Percentiles rank a stretch among this genome's conserved stretches.
These are phyloP conservation scores for Radopholus similis DNA, from an alignment of 1,140 invertebrate species.

Conservation along the genomic window DNA sequence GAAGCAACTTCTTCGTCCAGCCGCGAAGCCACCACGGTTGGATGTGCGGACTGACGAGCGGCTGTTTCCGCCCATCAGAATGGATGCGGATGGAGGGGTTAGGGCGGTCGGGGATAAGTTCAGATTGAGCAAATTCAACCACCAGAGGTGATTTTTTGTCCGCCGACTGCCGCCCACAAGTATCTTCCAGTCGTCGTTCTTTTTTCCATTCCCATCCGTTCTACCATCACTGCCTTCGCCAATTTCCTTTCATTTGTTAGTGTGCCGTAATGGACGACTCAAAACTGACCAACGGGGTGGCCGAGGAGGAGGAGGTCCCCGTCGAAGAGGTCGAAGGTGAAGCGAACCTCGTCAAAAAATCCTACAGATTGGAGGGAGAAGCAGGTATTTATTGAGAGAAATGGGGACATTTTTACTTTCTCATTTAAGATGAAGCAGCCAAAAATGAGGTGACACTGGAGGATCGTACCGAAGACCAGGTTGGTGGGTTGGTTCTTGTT, in stretches of 20 bases:
- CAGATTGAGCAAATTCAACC: no score
- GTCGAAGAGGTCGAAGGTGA: neutral
- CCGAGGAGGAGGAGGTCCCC: neutral
- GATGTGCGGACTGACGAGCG: no score
- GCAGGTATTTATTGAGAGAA: no score
- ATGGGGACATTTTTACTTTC: neutral
- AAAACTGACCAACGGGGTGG: conserved; percentile 6
- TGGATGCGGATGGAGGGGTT: no score
- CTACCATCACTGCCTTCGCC: neutral
- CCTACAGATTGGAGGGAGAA: neutral
- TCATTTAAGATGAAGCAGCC: neutral
- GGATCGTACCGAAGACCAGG: conserved; percentile 25
- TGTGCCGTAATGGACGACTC: no score
- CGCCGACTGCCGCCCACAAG: no score
- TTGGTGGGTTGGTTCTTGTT: no score
- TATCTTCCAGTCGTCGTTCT: no score
- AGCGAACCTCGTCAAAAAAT: neutral
- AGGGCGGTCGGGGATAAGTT: no score
- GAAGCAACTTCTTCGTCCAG: no score
- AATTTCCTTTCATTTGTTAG: neutral
- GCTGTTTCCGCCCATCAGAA: neutral
- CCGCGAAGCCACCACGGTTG: no score
- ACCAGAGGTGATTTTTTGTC: neutral
- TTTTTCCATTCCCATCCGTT: neutral
- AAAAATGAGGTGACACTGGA: conserved; percentile 7